Percentiles rank a stretch among this genome's conserved stretches.
Evolutionary conservation across 2,113 vertebrate genomes (phyloP).

Genomic region (Indicator indicator): DNA sequence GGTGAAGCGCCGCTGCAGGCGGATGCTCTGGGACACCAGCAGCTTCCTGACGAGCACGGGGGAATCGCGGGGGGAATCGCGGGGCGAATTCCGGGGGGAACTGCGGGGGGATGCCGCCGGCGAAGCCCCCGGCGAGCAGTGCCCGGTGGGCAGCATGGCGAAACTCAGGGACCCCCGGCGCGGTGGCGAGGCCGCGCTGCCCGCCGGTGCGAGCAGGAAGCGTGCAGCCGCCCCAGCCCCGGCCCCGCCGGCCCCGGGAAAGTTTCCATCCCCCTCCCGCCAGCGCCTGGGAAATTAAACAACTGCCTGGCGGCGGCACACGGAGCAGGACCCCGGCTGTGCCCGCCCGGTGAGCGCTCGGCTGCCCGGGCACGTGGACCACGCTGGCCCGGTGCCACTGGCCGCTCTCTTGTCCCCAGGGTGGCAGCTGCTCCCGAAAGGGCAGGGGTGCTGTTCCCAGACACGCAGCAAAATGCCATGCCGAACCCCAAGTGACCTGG

Average conservation of each 20-base stretch:
- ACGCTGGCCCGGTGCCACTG: constrained; percentile 27
- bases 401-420: neutral
- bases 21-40: constrained; percentile 85
- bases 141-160: constrained; percentile 56
- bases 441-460: neutral
- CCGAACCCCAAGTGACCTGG: accelerated
- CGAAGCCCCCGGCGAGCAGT: constrained; percentile 64
- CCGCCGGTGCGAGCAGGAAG: neutral
- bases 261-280: constrained; percentile 63
- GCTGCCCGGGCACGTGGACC: constrained; percentile 1
- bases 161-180: neutral
- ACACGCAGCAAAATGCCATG: accelerated
- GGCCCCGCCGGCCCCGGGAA: constrained; percentile 21
- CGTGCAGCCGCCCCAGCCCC: neutral
- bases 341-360: neutral
- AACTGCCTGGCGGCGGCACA: constrained; percentile 46
- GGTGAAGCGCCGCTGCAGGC: constrained; percentile 91
- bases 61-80: constrained; percentile 70
- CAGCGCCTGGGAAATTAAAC: constrained; percentile 65
- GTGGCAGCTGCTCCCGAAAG: neutral
- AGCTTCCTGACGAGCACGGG: constrained; percentile 87
- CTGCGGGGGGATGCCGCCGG: constrained; percentile 76
- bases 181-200: neutral
- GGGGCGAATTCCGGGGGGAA: constrained; percentile 42
- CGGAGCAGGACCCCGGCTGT: neutral